phyloP scores from a whole-genome alignment of 2,888 invertebrate species.

The Prosopocoilus inquinatus region DNA sequence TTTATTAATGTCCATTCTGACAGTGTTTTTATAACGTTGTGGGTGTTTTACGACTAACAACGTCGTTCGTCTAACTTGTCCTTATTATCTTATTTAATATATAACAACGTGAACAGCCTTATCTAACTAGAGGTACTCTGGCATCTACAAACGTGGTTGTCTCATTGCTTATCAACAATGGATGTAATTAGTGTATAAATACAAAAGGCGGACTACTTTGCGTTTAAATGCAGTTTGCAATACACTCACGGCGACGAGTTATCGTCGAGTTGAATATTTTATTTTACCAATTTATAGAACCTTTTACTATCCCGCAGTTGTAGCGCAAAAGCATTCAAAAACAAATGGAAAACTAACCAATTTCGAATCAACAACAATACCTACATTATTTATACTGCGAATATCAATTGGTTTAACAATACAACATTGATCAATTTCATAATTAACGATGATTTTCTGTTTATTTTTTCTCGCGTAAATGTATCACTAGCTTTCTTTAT shows the following conservation, averaged over 20 bases:
- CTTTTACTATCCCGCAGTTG: too few relatives aligned
- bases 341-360: slow-evolving; percentile 37
- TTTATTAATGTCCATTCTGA: slow-evolving; percentile 50
- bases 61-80: slow-evolving; percentile 41
- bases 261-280: slow-evolving; percentile 6
- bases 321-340: slow-evolving; percentile 27
- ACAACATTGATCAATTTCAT: slow-evolving; percentile 63
- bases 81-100: slow-evolving; percentile 41
- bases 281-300: too few relatives aligned
- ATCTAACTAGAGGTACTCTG: slow-evolving; percentile 52
- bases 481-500: slow-evolving; percentile 46
- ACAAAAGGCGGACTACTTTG: slow-evolving; percentile 44
- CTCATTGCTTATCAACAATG: slow-evolving; percentile 46
- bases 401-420: slow-evolving; percentile 57
- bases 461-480: slow-evolving; percentile 41
- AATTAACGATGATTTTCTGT: slow-evolving; percentile 59
- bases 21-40: slow-evolving; percentile 46
- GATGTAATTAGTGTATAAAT: slow-evolving; percentile 48
- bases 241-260: background rate
- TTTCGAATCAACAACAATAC: slow-evolving; percentile 49
- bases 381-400: slow-evolving; percentile 50
- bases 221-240: slow-evolving; percentile 11
- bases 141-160: slow-evolving; percentile 50
- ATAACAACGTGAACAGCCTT: slow-evolving; percentile 55
- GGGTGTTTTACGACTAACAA: slow-evolving; percentile 48